Base-by-base conservation (phyloP, 2,888 invertebrate species). In the Toxonevra muliebris region DNA sequence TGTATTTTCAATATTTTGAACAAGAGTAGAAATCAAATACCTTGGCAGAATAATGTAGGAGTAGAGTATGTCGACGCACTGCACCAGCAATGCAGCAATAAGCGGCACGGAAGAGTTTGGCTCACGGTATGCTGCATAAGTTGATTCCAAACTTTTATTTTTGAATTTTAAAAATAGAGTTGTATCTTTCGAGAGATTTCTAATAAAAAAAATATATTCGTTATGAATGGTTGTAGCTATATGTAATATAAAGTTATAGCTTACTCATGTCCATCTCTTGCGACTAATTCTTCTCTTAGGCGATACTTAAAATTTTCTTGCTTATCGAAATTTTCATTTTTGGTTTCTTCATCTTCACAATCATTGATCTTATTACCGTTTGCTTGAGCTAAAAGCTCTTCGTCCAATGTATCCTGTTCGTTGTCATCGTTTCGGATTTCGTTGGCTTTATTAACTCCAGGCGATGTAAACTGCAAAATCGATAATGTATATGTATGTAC, bases 231-330 rank as follows among this genome's bases (percentile, higher is more conserved):
- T 30, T 30, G 30, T 30, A 30, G 2, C 2, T 7, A 7, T 30
- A 30, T 7, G 30, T 30, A 12, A 58, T 40, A 20, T 2, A 9
- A 20, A 60, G 40, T n/a, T 12, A 45, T 19, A 11, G 66, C 73
- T 88, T 87, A 93, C 93, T 90, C 92, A 85, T 93, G 91, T 61
- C 93, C 92, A 85, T 95, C 94, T 79, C 94, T 88, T 82, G 91
- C 93, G 74, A 94, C 92, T 67, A 96, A 88, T 83, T 96, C 96
- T 82, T 94, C 92, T 77, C 92, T 88, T 77, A 96, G 87, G 81
- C 92, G 87, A 82, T 90, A 89, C 86, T 93, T 91, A 86, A 95
- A 92, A 84, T 93, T 93, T 82, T 93, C 92, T 57, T 81, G 74
- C 62, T 83, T 84, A 64, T 86, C 86, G 9, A 86, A 85, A 45